phyloP scores from a whole-genome alignment of 2,113 vertebrate genomes.

The Anguilla rostrata region DNA sequence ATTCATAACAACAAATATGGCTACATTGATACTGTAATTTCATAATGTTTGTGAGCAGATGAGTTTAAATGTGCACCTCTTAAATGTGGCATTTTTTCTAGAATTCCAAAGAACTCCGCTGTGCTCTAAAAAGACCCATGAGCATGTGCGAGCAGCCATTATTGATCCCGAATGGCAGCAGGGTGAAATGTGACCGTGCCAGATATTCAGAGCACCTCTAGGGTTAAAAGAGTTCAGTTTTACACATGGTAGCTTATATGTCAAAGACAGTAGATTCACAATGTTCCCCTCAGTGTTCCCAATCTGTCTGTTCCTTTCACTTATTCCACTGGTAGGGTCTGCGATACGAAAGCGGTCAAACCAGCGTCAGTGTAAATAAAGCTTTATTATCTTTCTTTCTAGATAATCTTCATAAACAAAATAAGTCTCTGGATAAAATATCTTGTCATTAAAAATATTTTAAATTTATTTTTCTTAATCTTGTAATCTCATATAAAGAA shows the following conservation, averaged over 20 bases:
- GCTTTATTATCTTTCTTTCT: conserved; percentile 28
- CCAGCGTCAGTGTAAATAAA: conserved; percentile 44
- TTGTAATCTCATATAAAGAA: conserved; percentile 25
- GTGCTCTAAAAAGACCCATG: conserved; percentile 19
- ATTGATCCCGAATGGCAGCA: conserved; percentile 25
- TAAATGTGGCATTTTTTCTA: conserved; percentile 1
- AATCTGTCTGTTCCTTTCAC: conserved; percentile 11
- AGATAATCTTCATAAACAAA: conserved; percentile 34
- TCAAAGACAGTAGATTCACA: conserved; percentile 9
- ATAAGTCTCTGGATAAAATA: conserved; percentile 44
- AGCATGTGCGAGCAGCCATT: background rate
- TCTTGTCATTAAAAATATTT: conserved; percentile 37
- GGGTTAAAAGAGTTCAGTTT: background rate
- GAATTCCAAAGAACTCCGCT: conserved; percentile 14
- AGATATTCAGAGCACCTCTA: conserved; percentile 12
- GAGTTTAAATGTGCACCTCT: conserved; percentile 9
- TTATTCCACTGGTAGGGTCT: conserved; percentile 1
- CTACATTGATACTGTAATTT: conserved; percentile 28
- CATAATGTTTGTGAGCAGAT: conserved; percentile 30
- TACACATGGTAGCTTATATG: background rate
- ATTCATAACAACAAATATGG: conserved; percentile 24
- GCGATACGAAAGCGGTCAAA: conserved; percentile 4
- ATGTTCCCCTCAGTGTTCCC: background rate
- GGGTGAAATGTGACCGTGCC: background rate
- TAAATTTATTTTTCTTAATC: conserved; percentile 13